phyloP scores from a whole-genome alignment of 2,797 vertebrate species.

The Ibycter americanus region DNA sequence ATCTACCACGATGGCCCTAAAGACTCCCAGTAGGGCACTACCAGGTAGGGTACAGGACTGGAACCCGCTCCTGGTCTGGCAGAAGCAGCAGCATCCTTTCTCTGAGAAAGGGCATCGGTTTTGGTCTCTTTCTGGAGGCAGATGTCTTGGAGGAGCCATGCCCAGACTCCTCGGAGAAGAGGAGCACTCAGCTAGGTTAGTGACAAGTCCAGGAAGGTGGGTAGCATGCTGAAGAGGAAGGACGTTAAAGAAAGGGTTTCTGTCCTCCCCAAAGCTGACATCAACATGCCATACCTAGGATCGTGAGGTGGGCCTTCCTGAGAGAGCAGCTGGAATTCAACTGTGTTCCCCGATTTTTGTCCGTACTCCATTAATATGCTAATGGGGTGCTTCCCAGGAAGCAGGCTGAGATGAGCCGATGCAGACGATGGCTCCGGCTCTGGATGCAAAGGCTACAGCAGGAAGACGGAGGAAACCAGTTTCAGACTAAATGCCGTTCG shows the following conservation, averaged over 20 bases:
- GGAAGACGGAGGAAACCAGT: neutral
- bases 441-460: neutral
- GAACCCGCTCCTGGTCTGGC: neutral
- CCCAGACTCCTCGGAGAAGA: neutral
- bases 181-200: neutral
- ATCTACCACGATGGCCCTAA: neutral
- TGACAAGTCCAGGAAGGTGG: rapidly evolving
- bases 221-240: neutral
- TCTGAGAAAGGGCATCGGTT: neutral
- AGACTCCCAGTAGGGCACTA: neutral
- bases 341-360: conserved; percentile 87
- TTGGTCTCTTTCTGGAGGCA: neutral
- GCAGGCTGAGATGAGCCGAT: conserved; percentile 63
- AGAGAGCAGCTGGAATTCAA: conserved; percentile 91
- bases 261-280: neutral
- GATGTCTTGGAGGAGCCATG: neutral
- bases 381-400: conserved; percentile 92
- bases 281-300: conserved; percentile 82
- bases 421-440: conserved; percentile 28
- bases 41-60: neutral
- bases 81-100: neutral
- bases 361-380: conserved; percentile 93
- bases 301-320: conserved; percentile 95
- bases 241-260: neutral
- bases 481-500: neutral